Evolutionary conservation across 2,113 vertebrate species (phyloP), one percentile per base, ranked within the genome.

Genomic region (Colaptes auratus): DNA sequence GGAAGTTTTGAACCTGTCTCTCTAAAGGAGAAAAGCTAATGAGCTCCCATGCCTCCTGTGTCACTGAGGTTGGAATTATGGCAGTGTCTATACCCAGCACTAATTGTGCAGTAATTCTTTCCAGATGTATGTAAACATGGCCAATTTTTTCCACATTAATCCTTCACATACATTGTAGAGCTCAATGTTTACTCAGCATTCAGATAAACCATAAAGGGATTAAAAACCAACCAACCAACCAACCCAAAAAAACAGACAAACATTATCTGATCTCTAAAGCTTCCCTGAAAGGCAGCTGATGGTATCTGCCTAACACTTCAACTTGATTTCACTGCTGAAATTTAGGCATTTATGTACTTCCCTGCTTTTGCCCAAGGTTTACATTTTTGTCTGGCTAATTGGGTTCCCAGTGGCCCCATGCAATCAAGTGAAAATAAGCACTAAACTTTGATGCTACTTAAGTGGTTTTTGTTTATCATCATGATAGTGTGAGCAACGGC

Each of bases 261-360:
- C 48, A 20, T 31, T 70, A 20, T 55, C 46, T 72, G 17, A 11
- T 89, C 61, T 92, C 23, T 63, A 80, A 82, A 80, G 21, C 16
- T 89, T 92, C 50, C 46, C 82, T 70, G 85, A 91, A 89, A 85
- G 63, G 15, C 30, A 96, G 36, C 7, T 76, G n/a, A 77, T 55
- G 23, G 30, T 48, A 87, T 76, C 71, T 87, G 63, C 33, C 10
- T 74, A 82, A 70, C 65, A 86, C 15, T 53, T 9, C 55, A 33
- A n/a, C n/a, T 76, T 65, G n/a, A 52, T 90, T 94, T 93, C 84
- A 84, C 66, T 80, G 42, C 56, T 73, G 78, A 85, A 89, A 82
- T 89, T 85, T 42, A 8, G 35, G 35, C 39, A 76, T 92, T 89
- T 85, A 70, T 69, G 12, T 79, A 86, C 33, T 13, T 5, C 42